Base-by-base conservation (phyloP, 1,140 invertebrate species). In the Danaus plexippus region DNA sequence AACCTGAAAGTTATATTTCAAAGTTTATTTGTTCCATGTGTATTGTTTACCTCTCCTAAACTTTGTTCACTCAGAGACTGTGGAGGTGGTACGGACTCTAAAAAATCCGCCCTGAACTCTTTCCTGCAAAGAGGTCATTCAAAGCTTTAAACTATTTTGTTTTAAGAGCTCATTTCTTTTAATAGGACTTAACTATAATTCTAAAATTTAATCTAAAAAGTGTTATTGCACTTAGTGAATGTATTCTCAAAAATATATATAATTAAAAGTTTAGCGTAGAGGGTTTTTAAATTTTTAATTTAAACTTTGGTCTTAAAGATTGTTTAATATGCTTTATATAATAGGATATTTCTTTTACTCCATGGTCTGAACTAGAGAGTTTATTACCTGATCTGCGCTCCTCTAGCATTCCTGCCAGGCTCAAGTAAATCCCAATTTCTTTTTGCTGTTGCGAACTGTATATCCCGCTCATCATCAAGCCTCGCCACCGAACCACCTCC, bases 91-190 rank as follows among this genome's bases (percentile, higher is more conserved):
- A 63, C 9, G 0, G 61, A 52, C 57, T 75, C 78, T 0, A 81
- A 48, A 50, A 73, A 77, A 61, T 81, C 76, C 1, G 63, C 44
- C 11, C 78, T 68, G 47, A 81, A 81, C n/a, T 81, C 74, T 54
- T 70, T 75, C 46, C 77, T 80, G 57, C 9, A 61, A 62, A 56
- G 44, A 41, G 47, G 47, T 9, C 13, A 47, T 47, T 47, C n/a
- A 32, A 32, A 32, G 22, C 22, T 6, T 32, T 32, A 32, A 32
- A 32, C 22, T 32, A 32, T 32, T 32, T 32, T 32, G 22, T 32
- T 32, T 32, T 32, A 32, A 32, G 5, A 32, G 22, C 22, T 32
- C 22, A 32, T 32, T 32, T 3, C 22, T 32, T 32, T 32, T 32
- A 32, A 32, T 32, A 32, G 2, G 5, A 32, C 22, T 8, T 8